A percentile compares a stretch with the other conserved stretches of the same genome.
These are phyloP conservation scores for Catharus bicknelli DNA, from an alignment of 2,113 vertebrate species.

Conservation along the genomic window DNA sequence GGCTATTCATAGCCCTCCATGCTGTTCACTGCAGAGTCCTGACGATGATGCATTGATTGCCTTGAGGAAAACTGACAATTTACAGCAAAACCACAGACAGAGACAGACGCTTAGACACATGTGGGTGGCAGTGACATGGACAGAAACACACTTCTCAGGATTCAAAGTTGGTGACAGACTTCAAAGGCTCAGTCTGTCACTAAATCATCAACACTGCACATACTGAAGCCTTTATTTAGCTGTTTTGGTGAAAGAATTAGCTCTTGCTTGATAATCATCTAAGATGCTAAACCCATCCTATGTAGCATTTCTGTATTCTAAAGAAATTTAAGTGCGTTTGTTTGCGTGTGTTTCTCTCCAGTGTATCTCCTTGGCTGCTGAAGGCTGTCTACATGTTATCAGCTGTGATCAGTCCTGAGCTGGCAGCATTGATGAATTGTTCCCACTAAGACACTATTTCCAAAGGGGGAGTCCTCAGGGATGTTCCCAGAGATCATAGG, in stretches of 20 bases:
- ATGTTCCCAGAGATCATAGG: neutral
- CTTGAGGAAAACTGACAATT: conserved; percentile 49
- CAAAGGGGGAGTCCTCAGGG: neutral
- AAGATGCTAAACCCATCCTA: neutral
- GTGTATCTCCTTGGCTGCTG: neutral
- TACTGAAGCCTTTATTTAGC: conserved; percentile 23
- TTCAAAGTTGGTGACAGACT: conserved; percentile 44
- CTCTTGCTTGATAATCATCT: neutral
- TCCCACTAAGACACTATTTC: neutral
- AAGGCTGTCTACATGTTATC: neutral
- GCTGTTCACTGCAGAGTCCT: neutral
- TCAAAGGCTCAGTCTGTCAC: conserved; percentile 35
- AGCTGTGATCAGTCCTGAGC: neutral
- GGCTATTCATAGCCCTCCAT: conserved; percentile 28
- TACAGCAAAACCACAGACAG: conserved; percentile 54
- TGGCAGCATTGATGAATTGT: neutral
- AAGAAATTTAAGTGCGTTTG: neutral
- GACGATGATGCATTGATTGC: neutral
- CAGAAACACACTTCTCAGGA: conserved; percentile 39
- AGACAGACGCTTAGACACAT: conserved; percentile 6
- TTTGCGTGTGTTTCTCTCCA: neutral
- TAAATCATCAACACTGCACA: neutral
- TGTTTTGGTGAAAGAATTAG: conserved; percentile 38
- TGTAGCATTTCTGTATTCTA: neutral
- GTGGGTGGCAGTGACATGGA: conserved; percentile 45